These are phyloP conservation scores for Zonitis immaculata DNA, from an alignment of 2,888 invertebrate genomes.

Conservation along the genomic window DNA sequence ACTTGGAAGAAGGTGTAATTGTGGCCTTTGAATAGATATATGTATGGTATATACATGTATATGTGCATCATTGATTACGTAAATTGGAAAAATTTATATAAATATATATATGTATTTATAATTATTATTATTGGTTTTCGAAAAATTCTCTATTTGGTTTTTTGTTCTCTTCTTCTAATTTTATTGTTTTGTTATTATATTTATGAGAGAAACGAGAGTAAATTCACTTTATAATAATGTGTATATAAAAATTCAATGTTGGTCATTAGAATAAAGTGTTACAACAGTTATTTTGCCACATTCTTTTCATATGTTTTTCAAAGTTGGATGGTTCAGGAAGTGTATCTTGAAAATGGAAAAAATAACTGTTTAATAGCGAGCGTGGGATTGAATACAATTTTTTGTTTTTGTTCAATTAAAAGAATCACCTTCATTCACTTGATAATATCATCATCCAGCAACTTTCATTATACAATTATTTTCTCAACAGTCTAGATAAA, in stretches of 20 bases:
- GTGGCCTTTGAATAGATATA: conserved; percentile 6
- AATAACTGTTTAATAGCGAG: conserved; percentile 14
- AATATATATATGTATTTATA: too few relatives aligned
- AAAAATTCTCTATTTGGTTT: too few relatives aligned
- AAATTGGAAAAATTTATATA: conserved; percentile 9
- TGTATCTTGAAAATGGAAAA: conserved; percentile 5
- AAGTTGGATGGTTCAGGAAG: conserved; percentile 15
- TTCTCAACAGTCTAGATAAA: background rate
- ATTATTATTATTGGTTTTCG: too few relatives aligned
- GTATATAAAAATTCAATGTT: background rate
- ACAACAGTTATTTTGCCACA: conserved; percentile 19
- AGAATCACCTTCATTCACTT: conserved; percentile 1
- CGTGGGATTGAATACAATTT: conserved; percentile 14
- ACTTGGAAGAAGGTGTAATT: conserved; percentile 16
- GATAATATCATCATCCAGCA: background rate
- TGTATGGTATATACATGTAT: conserved; percentile 1
- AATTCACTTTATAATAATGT: conserved; percentile 13
- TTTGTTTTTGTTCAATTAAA: background rate
- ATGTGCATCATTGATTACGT: conserved; percentile 11
- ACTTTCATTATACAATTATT: background rate
- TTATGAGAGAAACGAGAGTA: conserved; percentile 22
- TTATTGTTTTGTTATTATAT: background rate
- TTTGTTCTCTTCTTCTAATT: too few relatives aligned
- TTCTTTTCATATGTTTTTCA: conserved; percentile 13
- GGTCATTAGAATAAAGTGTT: conserved; percentile 13